Evolutionary conservation across 2,888 invertebrate species (phyloP), one percentile per base, ranked within the genome.

Genomic region (Aphrophora alni): DNA sequence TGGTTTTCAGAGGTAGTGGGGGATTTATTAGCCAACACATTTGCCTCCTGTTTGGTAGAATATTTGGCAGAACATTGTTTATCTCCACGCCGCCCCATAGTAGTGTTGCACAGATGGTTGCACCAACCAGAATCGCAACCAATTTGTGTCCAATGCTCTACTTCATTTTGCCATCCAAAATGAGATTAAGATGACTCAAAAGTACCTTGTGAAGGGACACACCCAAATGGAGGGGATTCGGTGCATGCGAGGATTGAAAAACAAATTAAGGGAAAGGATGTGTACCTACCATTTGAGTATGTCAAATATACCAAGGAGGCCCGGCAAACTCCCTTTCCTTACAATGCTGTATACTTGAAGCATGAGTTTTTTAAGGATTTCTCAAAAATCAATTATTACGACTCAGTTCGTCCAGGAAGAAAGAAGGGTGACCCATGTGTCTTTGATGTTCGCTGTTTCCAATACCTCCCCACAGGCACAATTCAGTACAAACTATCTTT

Each of bases 191-290:
- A 85, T 87, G 78, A 83, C 83, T 38, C 86, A 87, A 79, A 87
- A 87, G 76, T 86, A 83, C 80, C 79, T 86, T 7, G 85, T 84
- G 21, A 83, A 83, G 59, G 86, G 86, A 0, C 77, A 86, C 86
- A n/a, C 5, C 85, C 86, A 82, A 86, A 85, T 84, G 85, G 86
- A 78, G 83, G 84, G 27, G 86, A 87, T 77, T 83, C 82, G 1
- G 85, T 86, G 33, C 86, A 87, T 77, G 82, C 83, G 27, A 73
- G 71, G 28, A 85, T 86, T 33, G 86, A 87, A 59, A 77, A 59
- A 68, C 12, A 21, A n/a, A 80, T 75, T 72, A 74, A 78, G 72
- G 74, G 77, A 79, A 59, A 77, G 27, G 80, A 82, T 77, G 72
- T 82, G 17, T 78, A 81, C 71, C 17, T 82, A 33, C 82, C 82